Conservation (phyloP, 2,113 vertebrate species). For the Hemicordylus capensis region DNA sequence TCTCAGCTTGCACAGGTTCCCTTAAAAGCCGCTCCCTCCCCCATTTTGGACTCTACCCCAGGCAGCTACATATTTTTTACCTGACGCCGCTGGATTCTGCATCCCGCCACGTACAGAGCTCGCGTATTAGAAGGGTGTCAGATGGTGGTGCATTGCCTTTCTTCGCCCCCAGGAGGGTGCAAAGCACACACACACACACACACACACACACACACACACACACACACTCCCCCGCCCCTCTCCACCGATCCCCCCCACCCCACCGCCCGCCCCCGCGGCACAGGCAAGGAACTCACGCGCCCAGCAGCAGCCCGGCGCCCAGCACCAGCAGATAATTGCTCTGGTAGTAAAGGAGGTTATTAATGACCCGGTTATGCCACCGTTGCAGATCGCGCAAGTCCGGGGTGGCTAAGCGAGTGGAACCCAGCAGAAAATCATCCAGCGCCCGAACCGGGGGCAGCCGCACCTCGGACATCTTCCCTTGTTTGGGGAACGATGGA, state of each 20-base stretch:
- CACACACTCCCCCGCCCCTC: no score
- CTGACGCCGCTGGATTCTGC: neutral
- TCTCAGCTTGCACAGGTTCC: neutral
- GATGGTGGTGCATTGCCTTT: neutral
- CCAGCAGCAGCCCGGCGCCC: conserved; percentile 19
- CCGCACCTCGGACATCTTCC: conserved; percentile 36
- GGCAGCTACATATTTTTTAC: neutral
- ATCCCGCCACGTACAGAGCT: neutral
- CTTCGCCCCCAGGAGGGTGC: neutral
- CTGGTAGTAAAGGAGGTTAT: conserved; percentile 35
- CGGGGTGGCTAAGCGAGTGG: conserved; percentile 8
- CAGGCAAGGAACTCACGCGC: neutral
- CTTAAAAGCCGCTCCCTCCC: neutral
- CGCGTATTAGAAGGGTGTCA: neutral
- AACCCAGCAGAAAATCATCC: conserved; percentile 30
- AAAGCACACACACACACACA: no score
- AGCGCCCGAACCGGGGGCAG: conserved; percentile 19
- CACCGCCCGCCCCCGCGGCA: neutral
- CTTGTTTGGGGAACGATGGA: neutral
- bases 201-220: rapidly evolving
- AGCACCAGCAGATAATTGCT: conserved; percentile 24
- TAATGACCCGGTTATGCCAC: conserved; percentile 19
- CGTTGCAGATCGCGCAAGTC: conserved; percentile 20
- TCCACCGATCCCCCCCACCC: neutral
- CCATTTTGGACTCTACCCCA: neutral